Percentiles rank a stretch among this genome's conserved stretches.
phyloP scores from a whole-genome alignment of 2,888 invertebrate species.

The Polydrusus tereticollis region DNA sequence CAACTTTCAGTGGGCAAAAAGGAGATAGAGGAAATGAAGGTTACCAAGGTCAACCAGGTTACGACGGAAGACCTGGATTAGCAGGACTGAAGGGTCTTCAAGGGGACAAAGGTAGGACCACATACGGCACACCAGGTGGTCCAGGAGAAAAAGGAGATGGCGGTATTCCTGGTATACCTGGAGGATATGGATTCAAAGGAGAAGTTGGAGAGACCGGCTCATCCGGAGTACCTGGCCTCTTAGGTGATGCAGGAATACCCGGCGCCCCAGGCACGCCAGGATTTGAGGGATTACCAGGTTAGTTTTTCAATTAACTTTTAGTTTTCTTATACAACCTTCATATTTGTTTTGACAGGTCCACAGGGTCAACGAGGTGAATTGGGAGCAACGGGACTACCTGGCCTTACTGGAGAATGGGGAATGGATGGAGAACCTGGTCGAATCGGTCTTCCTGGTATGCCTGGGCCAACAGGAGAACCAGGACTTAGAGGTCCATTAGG shows the following conservation, averaged over 20 bases:
- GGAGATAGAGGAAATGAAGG: constrained; percentile 71
- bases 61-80: constrained; percentile 54
- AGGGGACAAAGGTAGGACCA: constrained; percentile 63
- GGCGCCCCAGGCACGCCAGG: constrained; percentile 60
- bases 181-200: constrained; percentile 63
- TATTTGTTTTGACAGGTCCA: constrained; percentile 52
- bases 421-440: constrained; percentile 80
- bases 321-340: neutral
- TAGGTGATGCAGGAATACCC: constrained; percentile 67
- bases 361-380: constrained; percentile 73
- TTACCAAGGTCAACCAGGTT: constrained; percentile 55
- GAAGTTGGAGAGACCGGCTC: constrained; percentile 67
- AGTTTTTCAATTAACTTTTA: neutral
- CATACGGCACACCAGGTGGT: constrained; percentile 71
- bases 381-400: constrained; percentile 56
- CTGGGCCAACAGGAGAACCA: constrained; percentile 71
- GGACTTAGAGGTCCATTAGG: constrained; percentile 71
- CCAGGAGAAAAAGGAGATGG: constrained; percentile 72
- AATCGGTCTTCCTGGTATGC: constrained; percentile 70
- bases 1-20: constrained; percentile 73
- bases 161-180: constrained; percentile 75
- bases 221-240: constrained; percentile 69
- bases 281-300: constrained; percentile 35
- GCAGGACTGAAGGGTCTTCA: constrained; percentile 69
- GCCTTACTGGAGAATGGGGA: constrained; percentile 78